phyloP scores from a whole-genome alignment of 1,140 invertebrate genomes.

The Drosophila rufa region DNA sequence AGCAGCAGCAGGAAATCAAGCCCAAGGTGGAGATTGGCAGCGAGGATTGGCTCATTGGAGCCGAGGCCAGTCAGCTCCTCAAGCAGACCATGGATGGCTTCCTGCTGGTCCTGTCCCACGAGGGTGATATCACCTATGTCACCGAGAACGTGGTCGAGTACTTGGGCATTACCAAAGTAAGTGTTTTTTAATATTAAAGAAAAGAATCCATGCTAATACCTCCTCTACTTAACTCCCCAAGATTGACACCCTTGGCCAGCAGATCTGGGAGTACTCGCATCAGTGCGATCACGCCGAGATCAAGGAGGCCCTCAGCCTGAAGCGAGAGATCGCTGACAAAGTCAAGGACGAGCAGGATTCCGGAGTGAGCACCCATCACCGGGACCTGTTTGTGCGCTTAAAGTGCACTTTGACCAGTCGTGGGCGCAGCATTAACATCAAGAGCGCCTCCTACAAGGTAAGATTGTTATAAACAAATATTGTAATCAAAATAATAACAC shows the following conservation, averaged over 20 bases:
- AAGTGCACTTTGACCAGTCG: slow-evolving; percentile 97
- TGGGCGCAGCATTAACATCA: slow-evolving; percentile 95
- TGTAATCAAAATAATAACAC: neutral
- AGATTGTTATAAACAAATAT: neutral
- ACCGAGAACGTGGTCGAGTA: slow-evolving; percentile 96
- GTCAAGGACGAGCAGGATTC: slow-evolving; percentile 86
- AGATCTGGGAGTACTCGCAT: slow-evolving; percentile 96
- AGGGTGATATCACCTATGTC: slow-evolving; percentile 96
- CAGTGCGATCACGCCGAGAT: slow-evolving; percentile 98
- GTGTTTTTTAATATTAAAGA: slow-evolving; percentile 10
- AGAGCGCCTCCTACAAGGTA: slow-evolving; percentile 97
- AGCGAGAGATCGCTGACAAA: slow-evolving; percentile 66
- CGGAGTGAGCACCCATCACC: slow-evolving; percentile 83
- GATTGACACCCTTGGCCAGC: slow-evolving; percentile 97
- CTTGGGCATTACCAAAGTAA: slow-evolving; percentile 95
- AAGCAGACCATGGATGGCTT: slow-evolving; percentile 94
- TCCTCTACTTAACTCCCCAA: slow-evolving; percentile 82
- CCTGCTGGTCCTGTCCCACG: slow-evolving; percentile 92
- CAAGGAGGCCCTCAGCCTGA: slow-evolving; percentile 89
- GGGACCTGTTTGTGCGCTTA: slow-evolving; percentile 92
- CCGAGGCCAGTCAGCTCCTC: slow-evolving; percentile 64
- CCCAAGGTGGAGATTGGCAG: slow-evolving; percentile 56
- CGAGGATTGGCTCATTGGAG: slow-evolving; percentile 67
- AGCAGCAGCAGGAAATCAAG: slow-evolving; percentile 30
- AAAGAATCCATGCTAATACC: neutral